These are phyloP conservation scores for Clarias platycephalus DNA, from an alignment of 2,797 vertebrate species.

Conservation along the genomic window DNA sequence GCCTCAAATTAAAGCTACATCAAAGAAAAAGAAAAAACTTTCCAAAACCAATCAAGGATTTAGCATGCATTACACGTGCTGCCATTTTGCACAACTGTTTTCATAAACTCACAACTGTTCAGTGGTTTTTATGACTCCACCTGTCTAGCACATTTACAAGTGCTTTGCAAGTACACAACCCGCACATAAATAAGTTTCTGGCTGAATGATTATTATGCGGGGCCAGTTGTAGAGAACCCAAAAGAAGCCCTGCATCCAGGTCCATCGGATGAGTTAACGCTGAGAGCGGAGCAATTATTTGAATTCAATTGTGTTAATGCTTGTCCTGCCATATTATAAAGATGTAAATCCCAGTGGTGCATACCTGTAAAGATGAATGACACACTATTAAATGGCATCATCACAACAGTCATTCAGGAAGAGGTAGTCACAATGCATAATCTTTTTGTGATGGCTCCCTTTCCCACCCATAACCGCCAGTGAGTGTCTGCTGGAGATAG, in stretches of 20 bases:
- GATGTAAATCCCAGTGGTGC: constrained; percentile 41
- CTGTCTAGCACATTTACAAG: constrained; percentile 36
- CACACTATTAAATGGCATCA: constrained; percentile 43
- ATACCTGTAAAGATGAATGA: constrained; percentile 41
- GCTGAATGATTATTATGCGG: not conserved
- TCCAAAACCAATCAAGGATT: not conserved
- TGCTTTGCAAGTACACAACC: constrained; percentile 17
- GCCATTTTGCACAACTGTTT: constrained; percentile 10
- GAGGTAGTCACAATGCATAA: constrained; percentile 42
- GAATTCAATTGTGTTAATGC: constrained; percentile 7
- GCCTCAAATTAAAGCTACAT: not conserved
- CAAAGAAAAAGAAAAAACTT: not conserved
- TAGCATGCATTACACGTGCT: constrained; percentile 8
- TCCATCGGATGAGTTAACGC: not conserved
- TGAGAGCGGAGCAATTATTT: not conserved
- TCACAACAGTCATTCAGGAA: constrained; percentile 37
- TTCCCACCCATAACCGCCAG: constrained; percentile 38
- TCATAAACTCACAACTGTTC: constrained; percentile 37
- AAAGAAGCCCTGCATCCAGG: not conserved
- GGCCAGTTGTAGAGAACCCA: not conserved
- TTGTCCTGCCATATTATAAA: constrained; percentile 16
- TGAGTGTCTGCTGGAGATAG: constrained; percentile 52
- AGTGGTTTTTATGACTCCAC: constrained; percentile 30
- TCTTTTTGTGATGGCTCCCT: constrained; percentile 42
- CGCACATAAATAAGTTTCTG: constrained; percentile 25